Conservation (phyloP, 2,888 invertebrate species). For the Rotaria socialis region DNA sequence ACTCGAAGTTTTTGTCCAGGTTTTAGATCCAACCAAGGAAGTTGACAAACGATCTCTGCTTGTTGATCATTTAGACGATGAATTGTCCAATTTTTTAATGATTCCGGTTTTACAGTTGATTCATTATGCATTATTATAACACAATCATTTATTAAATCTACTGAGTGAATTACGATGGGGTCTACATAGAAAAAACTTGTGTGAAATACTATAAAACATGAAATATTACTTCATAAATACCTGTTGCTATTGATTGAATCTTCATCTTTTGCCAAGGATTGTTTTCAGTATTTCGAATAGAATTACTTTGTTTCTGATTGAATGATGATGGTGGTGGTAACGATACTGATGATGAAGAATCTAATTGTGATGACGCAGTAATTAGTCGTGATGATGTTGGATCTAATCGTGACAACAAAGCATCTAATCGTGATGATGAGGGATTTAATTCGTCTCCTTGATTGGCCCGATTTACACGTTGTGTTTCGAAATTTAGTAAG, state of each 20-base stretch:
- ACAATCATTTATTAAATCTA: conserved; percentile 61
- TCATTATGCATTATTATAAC: conserved; percentile 51
- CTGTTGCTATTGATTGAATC: conserved; percentile 60
- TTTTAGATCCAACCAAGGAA: conserved; percentile 31
- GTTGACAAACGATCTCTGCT: conserved; percentile 4
- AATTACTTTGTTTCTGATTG: no score
- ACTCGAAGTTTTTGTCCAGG: conserved; percentile 38
- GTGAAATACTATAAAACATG: no score
- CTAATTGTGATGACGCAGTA: not conserved
- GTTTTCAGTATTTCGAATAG: no score
- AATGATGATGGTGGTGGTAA: no score
- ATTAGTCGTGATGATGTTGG: no score
- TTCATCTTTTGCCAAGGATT: conserved; percentile 45
- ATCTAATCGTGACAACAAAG: no score
- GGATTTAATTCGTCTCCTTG: not conserved
- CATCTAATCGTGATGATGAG: not conserved
- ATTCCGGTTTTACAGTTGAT: conserved; percentile 11
- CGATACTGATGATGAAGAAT: no score
- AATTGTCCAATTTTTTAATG: conserved; percentile 40
- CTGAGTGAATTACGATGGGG: conserved; percentile 57
- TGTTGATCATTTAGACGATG: conserved; percentile 35
- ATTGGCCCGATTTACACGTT: conserved; percentile 47
- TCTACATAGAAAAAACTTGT: conserved; percentile 57
- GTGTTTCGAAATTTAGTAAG: conserved; percentile 49
- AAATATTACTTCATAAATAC: no score